Conservation (phyloP, 92 coral and sea anemone genomes). For the Zoanthus gigantus region DNA sequence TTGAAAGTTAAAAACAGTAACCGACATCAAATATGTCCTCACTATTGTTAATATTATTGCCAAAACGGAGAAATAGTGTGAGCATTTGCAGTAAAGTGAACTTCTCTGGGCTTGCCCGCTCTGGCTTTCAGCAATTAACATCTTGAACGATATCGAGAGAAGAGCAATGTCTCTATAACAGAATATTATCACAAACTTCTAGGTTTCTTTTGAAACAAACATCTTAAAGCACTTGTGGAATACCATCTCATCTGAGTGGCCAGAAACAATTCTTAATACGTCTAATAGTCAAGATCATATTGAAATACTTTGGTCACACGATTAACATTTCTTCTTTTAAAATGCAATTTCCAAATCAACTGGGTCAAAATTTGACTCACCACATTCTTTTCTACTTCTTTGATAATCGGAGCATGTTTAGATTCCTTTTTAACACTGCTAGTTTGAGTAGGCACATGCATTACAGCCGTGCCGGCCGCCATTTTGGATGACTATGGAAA, state of each 20-base stretch:
- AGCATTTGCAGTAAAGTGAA: not conserved
- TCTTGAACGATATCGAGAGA: not conserved
- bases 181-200: not conserved
- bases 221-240: constrained; percentile 35
- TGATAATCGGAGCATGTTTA: constrained; percentile 74
- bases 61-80: not conserved
- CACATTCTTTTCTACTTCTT: constrained; percentile 80
- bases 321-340: constrained; percentile 2
- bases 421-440: constrained; percentile 83
- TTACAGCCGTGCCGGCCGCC: constrained; percentile 99
- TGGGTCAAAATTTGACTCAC: constrained; percentile 47
- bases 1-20: not conserved
- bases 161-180: not conserved
- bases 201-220: not conserved
- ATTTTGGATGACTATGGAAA: constrained; percentile 96
- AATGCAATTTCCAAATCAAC: constrained; percentile 5
- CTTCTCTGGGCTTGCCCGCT: not conserved
- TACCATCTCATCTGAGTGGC: constrained; percentile 24
- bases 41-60: not conserved
- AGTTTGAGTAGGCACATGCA: constrained; percentile 89
- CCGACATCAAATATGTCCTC: not conserved
- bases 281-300: not conserved
- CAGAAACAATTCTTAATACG: constrained; percentile 43
- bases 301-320: constrained; percentile 41
- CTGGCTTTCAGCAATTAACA: not conserved